Evolutionary conservation across 2,888 invertebrate genomes (phyloP), one percentile per base, ranked within the genome.

Genomic region (Argyra leucocephala): DNA sequence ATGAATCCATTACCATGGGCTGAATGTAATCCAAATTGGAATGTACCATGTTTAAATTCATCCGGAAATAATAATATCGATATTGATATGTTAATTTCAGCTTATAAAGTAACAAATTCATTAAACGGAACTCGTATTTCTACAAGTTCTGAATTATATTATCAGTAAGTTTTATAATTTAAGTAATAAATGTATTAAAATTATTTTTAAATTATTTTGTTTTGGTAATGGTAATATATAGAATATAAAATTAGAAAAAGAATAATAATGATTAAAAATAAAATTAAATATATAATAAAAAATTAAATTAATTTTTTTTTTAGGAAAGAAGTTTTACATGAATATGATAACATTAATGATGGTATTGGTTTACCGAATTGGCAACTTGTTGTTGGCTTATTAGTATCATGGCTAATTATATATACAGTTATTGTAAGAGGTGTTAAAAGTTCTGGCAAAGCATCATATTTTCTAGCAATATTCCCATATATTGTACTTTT

Each of bases 391-490:
- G 67, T 84, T 1, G 85, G 84, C 36, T 75, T 86, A 0, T 70
- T 82, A 0, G 70, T 81, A 7, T 80, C 84, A 3, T 86, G 85
- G 85, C 64, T 77, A 2, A 73, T 80, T 57, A 81, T 86, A 18
- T 83, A 82, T 66, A 72, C 81, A 1, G 80, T 84, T 26, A 78
- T 86, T 1, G 77, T 81, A 1, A 81, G 82, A 0, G 87, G 87
- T 1, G 84, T 88, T 1, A 83, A 82, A 71, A 85, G 85, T 69
- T 84, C 86, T 0, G 87, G 88, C 61, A 88, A 87, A 75, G 86
- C 84, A 0, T 86, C 90, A 0, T 91, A 91, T 73, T 85, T 91
- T 73, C 83, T 90, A 12, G 90, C 90, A 0, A 76, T 90, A 5
- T 88, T 88, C 72, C 89, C 89, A 0, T 88, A 87, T 73, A 78